Base-by-base conservation (phyloP, 1,140 invertebrate genomes). In the Psilanteris sp. region DNA sequence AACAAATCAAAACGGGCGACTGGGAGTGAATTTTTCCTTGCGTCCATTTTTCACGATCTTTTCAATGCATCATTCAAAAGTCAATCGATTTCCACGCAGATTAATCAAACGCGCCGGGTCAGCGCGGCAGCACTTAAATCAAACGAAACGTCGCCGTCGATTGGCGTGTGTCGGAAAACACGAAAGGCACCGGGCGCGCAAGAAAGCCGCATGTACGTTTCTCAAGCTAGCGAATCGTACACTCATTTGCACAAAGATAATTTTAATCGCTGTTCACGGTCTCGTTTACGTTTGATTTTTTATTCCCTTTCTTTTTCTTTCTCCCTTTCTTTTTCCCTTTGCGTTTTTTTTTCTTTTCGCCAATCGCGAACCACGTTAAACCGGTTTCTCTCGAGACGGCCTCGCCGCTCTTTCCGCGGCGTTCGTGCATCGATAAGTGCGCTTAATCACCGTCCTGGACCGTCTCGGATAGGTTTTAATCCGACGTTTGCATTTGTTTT, bases 181-280 rank as follows among this genome's bases (percentile, higher is more conserved):
- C 57, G 57, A 72, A 72, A 55, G 44, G 55, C 26, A 48, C 10
- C 43, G 34, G 11, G 31, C 55, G 52, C 26, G 9, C 22, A 67
- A 43, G 20, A 48, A 54, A 52, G 27, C 31, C 55, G 31, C 20
- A 37, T 39, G 39, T 32, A 48, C 68, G 50, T 66, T 59, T 39
- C 54, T 66, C 54, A 20, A 57, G 50, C 46, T 61, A 67, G 44
- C 54, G 54, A 67, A 74, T 74, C 54, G 46, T 32, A 67, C 54
- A 61, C 61, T 74, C 71, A 74, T 74, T 74, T 74, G 71, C 71
- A 74, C 71, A 74, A 57, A 66, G 71, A 74, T 75, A 68, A 75
- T 75, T 75, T 75, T 75, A 75, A 68, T 68, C 71, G 62, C 71
- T 67, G 62, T 67, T 75, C 61, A 59, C 61, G 50, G 71, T 59